phyloP scores from a whole-genome alignment of 2,113 vertebrate species.

The Naja naja region DNA sequence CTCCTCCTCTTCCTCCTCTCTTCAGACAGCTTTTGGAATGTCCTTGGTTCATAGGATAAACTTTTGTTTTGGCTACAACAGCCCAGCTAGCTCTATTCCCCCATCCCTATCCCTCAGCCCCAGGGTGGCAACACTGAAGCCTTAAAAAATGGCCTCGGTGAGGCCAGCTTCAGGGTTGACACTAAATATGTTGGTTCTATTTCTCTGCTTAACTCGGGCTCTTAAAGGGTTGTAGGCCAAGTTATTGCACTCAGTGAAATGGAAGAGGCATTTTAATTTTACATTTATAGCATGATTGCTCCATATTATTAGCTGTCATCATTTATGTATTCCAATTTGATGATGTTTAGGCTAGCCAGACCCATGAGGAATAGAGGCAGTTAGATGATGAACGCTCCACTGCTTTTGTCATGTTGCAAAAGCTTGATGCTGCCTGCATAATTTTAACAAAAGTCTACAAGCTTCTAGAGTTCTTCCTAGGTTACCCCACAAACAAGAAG shows the following conservation, averaged over 20 bases:
- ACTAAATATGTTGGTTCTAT: neutral
- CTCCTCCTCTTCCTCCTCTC: no score
- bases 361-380: neutral
- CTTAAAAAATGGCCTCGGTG: no score
- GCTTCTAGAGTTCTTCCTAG: neutral
- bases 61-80: no score
- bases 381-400: neutral
- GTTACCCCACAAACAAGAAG: conserved; percentile 16
- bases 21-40: no score
- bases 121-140: no score
- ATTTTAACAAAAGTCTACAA: neutral
- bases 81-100: no score
- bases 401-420: neutral
- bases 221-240: conserved; percentile 6
- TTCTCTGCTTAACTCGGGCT: conserved; percentile 27
- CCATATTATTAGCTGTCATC: conserved; percentile 37
- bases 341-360: conserved; percentile 15
- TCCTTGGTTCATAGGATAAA: no score
- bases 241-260: neutral
- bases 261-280: conserved; percentile 17
- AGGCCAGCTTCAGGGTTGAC: no score
- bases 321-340: conserved; percentile 23
- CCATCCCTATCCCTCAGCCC: no score
- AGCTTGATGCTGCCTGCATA: neutral
- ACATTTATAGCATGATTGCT: conserved; percentile 28